These are phyloP conservation scores for Phragmatobia fuliginosa DNA, from an alignment of 2,888 invertebrate genomes.

Conservation along the genomic window DNA sequence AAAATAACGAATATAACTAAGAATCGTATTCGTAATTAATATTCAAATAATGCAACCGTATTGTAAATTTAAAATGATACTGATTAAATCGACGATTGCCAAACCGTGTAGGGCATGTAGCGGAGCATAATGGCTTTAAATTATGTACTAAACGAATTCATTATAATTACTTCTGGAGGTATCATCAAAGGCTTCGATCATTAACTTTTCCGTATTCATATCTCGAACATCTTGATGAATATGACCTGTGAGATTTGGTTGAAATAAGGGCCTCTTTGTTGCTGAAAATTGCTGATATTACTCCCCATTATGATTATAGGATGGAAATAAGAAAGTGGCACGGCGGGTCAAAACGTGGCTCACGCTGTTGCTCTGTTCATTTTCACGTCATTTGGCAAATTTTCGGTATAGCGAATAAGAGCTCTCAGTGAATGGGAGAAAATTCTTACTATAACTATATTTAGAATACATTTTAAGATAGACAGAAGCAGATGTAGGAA, in stretches of 20 bases:
- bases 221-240: constrained; percentile 48
- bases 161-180: constrained; percentile 58
- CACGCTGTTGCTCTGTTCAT: constrained; percentile 62
- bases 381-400: constrained; percentile 70
- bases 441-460: constrained; percentile 4
- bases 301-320: constrained; percentile 78
- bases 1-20: constrained; percentile 16
- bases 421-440: constrained; percentile 12
- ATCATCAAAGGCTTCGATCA: constrained; percentile 59
- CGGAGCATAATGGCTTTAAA: constrained; percentile 55
- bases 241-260: constrained; percentile 68
- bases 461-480: neutral
- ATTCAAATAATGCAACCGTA: constrained; percentile 47
- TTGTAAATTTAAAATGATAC: constrained; percentile 49
- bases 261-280: constrained; percentile 70
- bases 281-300: constrained; percentile 78
- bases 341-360: constrained; percentile 67
- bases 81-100: constrained; percentile 27
- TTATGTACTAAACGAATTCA: constrained; percentile 52
- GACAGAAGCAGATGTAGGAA: too few species aligned
- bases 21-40: constrained; percentile 38
- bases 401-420: constrained; percentile 44
- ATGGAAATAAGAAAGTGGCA: constrained; percentile 76
- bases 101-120: constrained; percentile 32
- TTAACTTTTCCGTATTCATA: constrained; percentile 66